Evolutionary conservation across 1,140 invertebrate species (phyloP).

Genomic region (Pissodes strobi): DNA sequence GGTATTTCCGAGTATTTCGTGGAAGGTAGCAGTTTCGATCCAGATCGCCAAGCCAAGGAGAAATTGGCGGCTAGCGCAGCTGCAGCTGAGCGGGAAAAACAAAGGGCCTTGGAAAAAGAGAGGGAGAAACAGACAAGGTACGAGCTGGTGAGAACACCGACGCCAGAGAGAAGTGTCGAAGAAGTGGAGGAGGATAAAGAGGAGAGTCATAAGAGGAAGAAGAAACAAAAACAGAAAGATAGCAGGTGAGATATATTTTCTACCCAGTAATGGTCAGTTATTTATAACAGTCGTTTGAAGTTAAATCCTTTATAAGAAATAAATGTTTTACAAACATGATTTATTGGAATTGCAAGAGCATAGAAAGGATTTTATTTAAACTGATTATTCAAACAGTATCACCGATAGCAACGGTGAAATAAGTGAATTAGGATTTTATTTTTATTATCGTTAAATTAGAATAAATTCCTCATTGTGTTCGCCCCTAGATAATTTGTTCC

Average conservation of each 20-base stretch:
- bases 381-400: too few species aligned
- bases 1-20: slow-evolving; percentile 93
- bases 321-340: too few species aligned
- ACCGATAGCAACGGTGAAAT: too few species aligned
- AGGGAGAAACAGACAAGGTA: slow-evolving; percentile 62
- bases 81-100: slow-evolving; percentile 59
- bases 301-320: too few species aligned
- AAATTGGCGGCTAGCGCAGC: slow-evolving; percentile 65
- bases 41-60: slow-evolving; percentile 79
- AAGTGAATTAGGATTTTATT: too few species aligned
- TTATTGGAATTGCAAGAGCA: too few species aligned
- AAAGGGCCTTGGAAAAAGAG: slow-evolving; percentile 61
- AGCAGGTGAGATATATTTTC: slow-evolving; percentile 37
- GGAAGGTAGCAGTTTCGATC: slow-evolving; percentile 91
- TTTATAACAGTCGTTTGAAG: too few species aligned
- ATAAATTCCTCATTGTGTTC: too few species aligned
- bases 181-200: slow-evolving; percentile 46
- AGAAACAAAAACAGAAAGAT: slow-evolving; percentile 57
- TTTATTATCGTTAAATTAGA: too few species aligned
- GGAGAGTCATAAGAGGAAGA: slow-evolving; percentile 58
- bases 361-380: too few species aligned
- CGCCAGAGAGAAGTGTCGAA: slow-evolving; percentile 37
- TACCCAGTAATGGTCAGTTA: too few species aligned
- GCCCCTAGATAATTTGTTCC: too few species aligned
- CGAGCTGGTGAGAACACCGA: slow-evolving; percentile 68